Conservation (phyloP, 1,140 invertebrate genomes). For the Lordiphosa collinella region DNA sequence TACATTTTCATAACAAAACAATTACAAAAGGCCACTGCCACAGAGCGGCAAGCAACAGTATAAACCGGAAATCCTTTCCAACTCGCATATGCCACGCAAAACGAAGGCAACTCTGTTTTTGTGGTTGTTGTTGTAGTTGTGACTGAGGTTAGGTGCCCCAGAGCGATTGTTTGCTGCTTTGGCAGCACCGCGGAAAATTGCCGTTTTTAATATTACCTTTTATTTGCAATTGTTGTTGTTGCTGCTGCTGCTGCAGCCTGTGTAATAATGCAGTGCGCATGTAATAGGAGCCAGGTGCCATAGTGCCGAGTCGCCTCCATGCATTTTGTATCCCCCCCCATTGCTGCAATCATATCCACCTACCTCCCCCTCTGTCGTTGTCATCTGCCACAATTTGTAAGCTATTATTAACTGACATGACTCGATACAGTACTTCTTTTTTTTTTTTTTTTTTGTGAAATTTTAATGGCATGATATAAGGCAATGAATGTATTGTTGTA, state of each 20-base stretch:
- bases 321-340: slow-evolving; percentile 33
- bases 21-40: slow-evolving; percentile 54
- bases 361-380: slow-evolving; percentile 14
- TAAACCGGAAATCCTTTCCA: slow-evolving; percentile 76
- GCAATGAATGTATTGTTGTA: slow-evolving; percentile 48
- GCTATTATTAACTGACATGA: slow-evolving; percentile 73
- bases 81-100: slow-evolving; percentile 77
- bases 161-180: slow-evolving; percentile 32
- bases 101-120: slow-evolving; percentile 44
- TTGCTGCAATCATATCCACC: slow-evolving; percentile 62
- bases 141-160: slow-evolving; percentile 31
- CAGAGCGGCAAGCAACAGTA: slow-evolving; percentile 42
- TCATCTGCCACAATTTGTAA: slow-evolving; percentile 74
- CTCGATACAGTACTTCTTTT: slow-evolving; percentile 45
- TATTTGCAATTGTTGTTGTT: slow-evolving; percentile 65
- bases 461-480: slow-evolving; percentile 60
- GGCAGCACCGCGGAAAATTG: slow-evolving; percentile 66
- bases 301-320: slow-evolving; percentile 68
- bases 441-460: slow-evolving; percentile 17
- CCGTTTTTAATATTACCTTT: slow-evolving; percentile 76
- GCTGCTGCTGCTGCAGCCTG: slow-evolving; percentile 38
- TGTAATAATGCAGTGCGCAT: slow-evolving; percentile 75
- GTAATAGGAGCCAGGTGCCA: slow-evolving; percentile 75
- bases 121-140: slow-evolving; percentile 1
- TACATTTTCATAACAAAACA: slow-evolving; percentile 68